Conservation (phyloP, 92 coral and sea anemone genomes). For the Virgularia gustaviana region DNA sequence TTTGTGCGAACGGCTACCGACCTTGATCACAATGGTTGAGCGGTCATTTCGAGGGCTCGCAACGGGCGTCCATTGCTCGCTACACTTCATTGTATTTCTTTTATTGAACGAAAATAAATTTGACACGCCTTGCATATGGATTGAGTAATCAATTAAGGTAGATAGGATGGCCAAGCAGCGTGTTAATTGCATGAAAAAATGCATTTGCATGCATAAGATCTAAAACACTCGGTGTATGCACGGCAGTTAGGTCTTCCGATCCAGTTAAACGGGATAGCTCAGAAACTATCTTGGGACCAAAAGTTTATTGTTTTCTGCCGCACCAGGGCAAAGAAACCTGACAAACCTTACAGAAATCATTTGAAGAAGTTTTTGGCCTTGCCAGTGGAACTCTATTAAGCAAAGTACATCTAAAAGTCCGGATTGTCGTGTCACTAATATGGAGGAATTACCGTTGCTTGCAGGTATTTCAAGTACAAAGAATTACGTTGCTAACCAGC, state of each 20-base stretch:
- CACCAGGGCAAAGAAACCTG: too few relatives aligned
- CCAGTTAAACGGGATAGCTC: not conserved
- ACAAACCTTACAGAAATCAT: too few relatives aligned
- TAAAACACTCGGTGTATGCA: not conserved
- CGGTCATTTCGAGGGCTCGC: not conserved
- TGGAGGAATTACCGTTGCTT: not conserved
- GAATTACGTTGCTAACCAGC: too few relatives aligned
- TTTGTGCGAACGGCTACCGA: not conserved
- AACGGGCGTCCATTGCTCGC: conserved; percentile 14
- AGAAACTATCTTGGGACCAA: not conserved
- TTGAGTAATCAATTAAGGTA: conserved; percentile 32
- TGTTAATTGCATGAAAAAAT: conserved; percentile 42
- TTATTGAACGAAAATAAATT: conserved; percentile 30
- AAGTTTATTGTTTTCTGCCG: too few relatives aligned
- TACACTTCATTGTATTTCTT: conserved; percentile 12
- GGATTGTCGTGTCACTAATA: not conserved
- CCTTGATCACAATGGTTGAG: too few relatives aligned
- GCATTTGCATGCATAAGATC: conserved; percentile 7
- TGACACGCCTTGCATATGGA: conserved; percentile 43
- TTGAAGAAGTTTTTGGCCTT: too few relatives aligned
- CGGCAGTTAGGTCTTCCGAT: too few relatives aligned
- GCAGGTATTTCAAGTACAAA: too few relatives aligned
- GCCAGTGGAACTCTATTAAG: not conserved
- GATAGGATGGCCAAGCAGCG: conserved; percentile 23
- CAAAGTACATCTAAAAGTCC: not conserved